Conservation (phyloP, 2,797 vertebrate species). For the Amniataba percoides region DNA sequence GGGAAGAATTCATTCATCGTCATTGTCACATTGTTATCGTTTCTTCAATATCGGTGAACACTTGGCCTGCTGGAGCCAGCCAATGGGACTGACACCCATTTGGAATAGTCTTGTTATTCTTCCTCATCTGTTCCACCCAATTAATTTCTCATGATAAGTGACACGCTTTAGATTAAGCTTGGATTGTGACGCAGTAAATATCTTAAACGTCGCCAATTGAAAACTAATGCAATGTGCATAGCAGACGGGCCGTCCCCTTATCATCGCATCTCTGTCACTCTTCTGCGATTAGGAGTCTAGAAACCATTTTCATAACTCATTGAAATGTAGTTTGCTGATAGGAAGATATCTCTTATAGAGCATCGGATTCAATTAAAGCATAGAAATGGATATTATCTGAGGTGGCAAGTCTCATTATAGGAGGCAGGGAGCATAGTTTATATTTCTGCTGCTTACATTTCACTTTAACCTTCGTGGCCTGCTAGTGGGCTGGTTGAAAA, state of each 20-base stretch:
- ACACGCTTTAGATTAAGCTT: constrained; percentile 65
- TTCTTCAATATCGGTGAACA: constrained; percentile 37
- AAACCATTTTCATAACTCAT: constrained; percentile 61
- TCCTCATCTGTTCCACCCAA: constrained; percentile 68
- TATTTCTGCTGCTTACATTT: constrained; percentile 15
- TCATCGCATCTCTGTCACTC: constrained; percentile 56
- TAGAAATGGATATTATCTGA: constrained; percentile 45
- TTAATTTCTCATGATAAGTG: constrained; percentile 66
- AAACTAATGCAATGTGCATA: constrained; percentile 62
- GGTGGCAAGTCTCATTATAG: constrained; percentile 16
- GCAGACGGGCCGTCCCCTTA: constrained; percentile 42
- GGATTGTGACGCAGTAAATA: constrained; percentile 64
- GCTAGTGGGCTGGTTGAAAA: background rate
- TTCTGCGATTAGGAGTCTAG: constrained; percentile 61
- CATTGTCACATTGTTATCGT: constrained; percentile 42
- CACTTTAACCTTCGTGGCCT: constrained; percentile 5
- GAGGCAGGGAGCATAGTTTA: background rate
- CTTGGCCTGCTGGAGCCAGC: constrained; percentile 36
- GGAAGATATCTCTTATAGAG: constrained; percentile 39
- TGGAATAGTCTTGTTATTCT: constrained; percentile 57
- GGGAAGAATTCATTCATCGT: constrained; percentile 11
- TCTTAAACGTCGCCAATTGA: constrained; percentile 61
- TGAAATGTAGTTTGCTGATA: constrained; percentile 61
- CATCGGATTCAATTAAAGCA: constrained; percentile 59
- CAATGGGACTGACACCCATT: constrained; percentile 42